These are phyloP conservation scores for Otolemur crassicaudatus DNA, from an alignment of 2,797 vertebrate genomes.

Conservation along the genomic window DNA sequence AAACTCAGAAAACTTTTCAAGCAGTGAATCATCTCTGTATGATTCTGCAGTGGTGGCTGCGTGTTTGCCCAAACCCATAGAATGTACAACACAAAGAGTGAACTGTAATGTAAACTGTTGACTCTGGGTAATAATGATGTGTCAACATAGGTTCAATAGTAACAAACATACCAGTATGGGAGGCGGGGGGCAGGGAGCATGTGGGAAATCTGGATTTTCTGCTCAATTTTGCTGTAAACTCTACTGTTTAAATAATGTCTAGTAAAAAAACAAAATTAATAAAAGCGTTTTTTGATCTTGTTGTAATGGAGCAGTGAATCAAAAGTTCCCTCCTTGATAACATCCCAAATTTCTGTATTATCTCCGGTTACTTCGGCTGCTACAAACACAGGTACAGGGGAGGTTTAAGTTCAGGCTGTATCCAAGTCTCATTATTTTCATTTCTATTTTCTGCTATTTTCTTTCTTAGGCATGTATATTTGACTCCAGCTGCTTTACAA, in stretches of 20 bases:
- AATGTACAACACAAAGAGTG: not conserved
- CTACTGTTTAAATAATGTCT: not conserved
- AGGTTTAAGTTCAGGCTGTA: not conserved
- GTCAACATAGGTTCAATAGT: not conserved
- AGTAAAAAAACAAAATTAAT: not conserved
- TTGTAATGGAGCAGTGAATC: not conserved
- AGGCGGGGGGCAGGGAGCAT: not conserved
- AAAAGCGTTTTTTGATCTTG: not conserved
- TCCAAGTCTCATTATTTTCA: not conserved
- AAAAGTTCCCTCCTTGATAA: not conserved
- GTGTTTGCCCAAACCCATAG: not conserved
- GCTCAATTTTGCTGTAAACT: not conserved
- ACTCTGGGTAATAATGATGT: not conserved
- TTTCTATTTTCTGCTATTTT: not conserved
- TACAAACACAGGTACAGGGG: not conserved
- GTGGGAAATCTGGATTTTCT: not conserved
- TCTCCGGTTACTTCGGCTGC: not conserved
- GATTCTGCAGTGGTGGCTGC: not conserved
- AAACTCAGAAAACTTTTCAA: not conserved
- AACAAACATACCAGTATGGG: not conserved
- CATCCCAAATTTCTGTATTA: not conserved
- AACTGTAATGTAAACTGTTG: not conserved
- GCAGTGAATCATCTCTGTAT: not conserved
- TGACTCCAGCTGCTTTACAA: not conserved
- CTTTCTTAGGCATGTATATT: not conserved